These are phyloP conservation scores for Cyphomyrmex costatus DNA, from an alignment of 1,140 invertebrate genomes.

Conservation along the genomic window DNA sequence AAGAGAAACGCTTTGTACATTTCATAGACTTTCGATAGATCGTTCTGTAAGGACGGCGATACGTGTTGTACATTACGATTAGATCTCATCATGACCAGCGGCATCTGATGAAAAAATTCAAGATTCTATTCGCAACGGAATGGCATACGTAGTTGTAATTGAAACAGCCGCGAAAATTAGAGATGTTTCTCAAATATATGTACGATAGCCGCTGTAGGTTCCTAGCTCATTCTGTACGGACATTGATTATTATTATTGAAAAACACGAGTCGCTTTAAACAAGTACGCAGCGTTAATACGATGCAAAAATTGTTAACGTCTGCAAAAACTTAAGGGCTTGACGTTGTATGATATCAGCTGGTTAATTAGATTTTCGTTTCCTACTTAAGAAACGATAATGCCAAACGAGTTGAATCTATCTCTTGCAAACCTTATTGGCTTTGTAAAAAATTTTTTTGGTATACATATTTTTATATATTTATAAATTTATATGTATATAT, in stretches of 20 bases:
- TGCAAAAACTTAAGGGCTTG: conserved; percentile 1
- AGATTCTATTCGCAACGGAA: conserved; percentile 13
- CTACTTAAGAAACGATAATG: not conserved
- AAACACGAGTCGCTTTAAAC: not conserved
- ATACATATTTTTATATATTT: conserved; percentile 62
- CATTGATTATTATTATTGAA: not conserved
- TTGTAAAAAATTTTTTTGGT: conserved; percentile 29
- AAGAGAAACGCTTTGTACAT: conserved; percentile 23
- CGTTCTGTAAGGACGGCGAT: not conserved
- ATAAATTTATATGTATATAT: conserved; percentile 49
- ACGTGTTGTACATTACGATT: conserved; percentile 22
- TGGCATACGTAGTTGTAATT: conserved; percentile 5
- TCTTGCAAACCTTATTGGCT: conserved; percentile 39
- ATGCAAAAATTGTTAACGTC: conserved; percentile 13
- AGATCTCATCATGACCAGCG: conserved; percentile 21
- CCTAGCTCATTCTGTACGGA: conserved; percentile 34
- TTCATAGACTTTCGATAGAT: conserved; percentile 7
- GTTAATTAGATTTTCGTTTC: conserved; percentile 30
- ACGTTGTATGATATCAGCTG: not conserved
- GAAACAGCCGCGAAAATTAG: conserved; percentile 10
- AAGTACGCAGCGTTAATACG: not conserved
- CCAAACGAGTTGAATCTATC: conserved; percentile 33
- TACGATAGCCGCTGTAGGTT: conserved; percentile 38
- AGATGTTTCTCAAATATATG: conserved; percentile 37
- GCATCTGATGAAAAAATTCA: not conserved